Conservation (phyloP, 1,140 invertebrate species). For the Drosophila obscura region DNA sequence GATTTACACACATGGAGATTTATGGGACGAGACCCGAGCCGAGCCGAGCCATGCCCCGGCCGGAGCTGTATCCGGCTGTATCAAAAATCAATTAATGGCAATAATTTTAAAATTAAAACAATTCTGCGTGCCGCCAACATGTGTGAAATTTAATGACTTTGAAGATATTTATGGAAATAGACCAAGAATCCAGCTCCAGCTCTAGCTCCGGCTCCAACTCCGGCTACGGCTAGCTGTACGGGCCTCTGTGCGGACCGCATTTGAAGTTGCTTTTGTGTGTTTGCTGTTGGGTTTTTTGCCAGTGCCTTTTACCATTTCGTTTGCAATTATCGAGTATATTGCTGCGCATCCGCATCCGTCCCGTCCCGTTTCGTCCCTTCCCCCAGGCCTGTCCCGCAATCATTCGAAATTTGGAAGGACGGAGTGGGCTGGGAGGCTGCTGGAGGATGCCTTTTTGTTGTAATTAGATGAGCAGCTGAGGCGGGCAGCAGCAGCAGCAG, state of each 20-base stretch:
- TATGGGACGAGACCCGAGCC: conserved; percentile 32
- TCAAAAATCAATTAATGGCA: conserved; percentile 83
- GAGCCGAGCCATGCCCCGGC: not conserved
- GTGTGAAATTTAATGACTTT: conserved; percentile 83
- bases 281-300: conserved; percentile 8
- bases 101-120: conserved; percentile 83
- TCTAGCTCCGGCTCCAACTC: not conserved
- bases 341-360: conserved; percentile 19
- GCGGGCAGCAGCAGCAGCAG: conserved; percentile 31
- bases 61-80: conserved; percentile 35
- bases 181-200: conserved; percentile 13
- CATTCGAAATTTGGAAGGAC: conserved; percentile 8
- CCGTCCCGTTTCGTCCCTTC: not conserved
- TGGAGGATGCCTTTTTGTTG: conserved; percentile 58
- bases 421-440: conserved; percentile 39
- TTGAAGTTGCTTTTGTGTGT: not conserved
- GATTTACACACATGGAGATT: conserved; percentile 64
- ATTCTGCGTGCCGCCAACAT: conserved; percentile 74
- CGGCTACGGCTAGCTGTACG: not conserved
- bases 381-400: not conserved
- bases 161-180: conserved; percentile 80
- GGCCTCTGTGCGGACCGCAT: no score
- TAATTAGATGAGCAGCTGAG: conserved; percentile 77
- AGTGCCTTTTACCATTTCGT: conserved; percentile 57
- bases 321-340: conserved; percentile 80